Evolutionary conservation across 2,888 invertebrate genomes (phyloP).

Genomic region (Sthenelais limicola): DNA sequence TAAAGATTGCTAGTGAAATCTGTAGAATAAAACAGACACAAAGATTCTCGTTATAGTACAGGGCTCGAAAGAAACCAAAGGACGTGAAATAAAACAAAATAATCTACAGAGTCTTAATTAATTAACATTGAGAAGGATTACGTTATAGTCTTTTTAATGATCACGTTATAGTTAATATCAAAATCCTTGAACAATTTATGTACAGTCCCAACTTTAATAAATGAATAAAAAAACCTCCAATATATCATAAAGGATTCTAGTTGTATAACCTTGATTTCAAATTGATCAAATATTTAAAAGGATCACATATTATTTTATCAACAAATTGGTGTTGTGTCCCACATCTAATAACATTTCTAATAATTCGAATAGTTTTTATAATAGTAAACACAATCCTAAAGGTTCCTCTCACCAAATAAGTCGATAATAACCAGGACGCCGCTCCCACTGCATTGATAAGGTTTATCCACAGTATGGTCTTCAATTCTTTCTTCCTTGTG

Average conservation of each 20-base stretch:
- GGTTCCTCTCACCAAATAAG: conserved; percentile 50
- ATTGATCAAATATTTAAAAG: too few species aligned
- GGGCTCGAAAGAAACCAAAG: neutral
- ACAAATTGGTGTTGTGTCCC: too few species aligned
- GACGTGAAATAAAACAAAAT: neutral
- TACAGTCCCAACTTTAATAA: too few species aligned
- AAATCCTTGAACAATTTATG: neutral
- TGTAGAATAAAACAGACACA: neutral
- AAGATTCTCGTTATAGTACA: neutral
- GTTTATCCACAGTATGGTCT: conserved; percentile 61
- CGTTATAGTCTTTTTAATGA: neutral
- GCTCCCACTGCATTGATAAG: conserved; percentile 56
- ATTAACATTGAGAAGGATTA: neutral
- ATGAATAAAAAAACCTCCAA: neutral
- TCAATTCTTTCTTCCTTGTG: conserved; percentile 68
- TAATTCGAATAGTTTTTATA: too few species aligned
- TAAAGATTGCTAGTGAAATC: conserved; percentile 5
- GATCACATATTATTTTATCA: too few species aligned
- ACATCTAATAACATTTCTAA: too few species aligned
- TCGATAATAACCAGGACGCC: conserved; percentile 45
- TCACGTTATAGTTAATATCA: too few species aligned
- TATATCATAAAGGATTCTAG: neutral
- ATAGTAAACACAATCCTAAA: too few species aligned
- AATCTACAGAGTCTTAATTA: neutral
- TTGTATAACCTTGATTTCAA: too few species aligned